Evolutionary conservation across 2,797 vertebrate species (phyloP).

Genomic region (Aselliscus stoliczkanus): DNA sequence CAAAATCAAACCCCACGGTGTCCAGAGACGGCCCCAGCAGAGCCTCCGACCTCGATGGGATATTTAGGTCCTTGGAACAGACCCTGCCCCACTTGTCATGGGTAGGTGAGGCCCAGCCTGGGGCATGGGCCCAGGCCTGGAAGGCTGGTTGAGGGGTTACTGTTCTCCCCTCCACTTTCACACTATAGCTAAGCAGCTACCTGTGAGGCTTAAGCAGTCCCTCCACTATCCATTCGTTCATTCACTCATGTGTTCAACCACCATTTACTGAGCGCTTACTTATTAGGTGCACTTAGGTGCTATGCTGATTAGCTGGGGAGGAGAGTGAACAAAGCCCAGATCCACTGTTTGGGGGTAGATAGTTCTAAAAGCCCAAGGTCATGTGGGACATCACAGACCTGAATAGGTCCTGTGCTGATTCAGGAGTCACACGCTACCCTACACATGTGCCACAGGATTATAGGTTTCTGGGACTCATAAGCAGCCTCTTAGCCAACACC

Average conservation of each 20-base stretch:
- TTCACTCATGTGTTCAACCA: background rate
- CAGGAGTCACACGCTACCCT: background rate
- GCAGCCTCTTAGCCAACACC: background rate
- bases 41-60: accelerated
- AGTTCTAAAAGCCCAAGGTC: background rate
- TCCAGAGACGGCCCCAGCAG: background rate
- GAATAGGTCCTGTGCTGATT: background rate
- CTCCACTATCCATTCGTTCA: background rate
- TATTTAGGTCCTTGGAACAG: background rate
- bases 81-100: background rate
- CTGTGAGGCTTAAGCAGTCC: background rate
- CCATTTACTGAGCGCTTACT: background rate
- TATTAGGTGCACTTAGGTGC: background rate
- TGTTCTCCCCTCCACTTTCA: background rate
- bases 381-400: background rate
- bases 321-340: background rate
- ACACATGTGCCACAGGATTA: accelerated
- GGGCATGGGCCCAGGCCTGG: background rate
- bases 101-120: background rate
- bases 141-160: background rate
- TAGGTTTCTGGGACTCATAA: background rate
- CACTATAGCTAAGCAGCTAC: background rate
- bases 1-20: background rate
- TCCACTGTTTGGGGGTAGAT: background rate
- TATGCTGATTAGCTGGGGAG: background rate